Evolutionary conservation across 1,140 invertebrate species (phyloP), one percentile per base, ranked within the genome.

Genomic region (Achatina immaculata): DNA sequence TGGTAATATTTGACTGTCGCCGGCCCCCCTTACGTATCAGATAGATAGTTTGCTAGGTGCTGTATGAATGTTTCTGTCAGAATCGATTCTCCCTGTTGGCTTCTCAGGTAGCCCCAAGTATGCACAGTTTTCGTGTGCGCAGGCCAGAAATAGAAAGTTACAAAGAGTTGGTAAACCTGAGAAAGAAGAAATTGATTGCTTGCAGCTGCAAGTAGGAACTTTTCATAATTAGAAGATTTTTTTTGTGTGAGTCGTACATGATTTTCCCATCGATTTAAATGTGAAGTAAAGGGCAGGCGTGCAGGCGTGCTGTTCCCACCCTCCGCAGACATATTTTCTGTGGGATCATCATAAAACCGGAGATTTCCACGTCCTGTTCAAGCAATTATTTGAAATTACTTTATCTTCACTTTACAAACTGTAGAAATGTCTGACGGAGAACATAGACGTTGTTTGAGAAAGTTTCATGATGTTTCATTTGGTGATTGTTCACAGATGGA

Each of bases 401-500:
- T n/a, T n/a, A n/a, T n/a, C n/a, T n/a, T n/a, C n/a, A n/a, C n/a
- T n/a, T n/a, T n/a, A n/a, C n/a, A n/a, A n/a, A n/a, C n/a, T n/a
- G n/a, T n/a, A n/a, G n/a, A n/a, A n/a, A n/a, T n/a, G n/a, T n/a
- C n/a, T n/a, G n/a, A n/a, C n/a, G n/a, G n/a, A n/a, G n/a, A n/a
- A n/a, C n/a, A n/a, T n/a, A n/a, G n/a, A n/a, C n/a, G n/a, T n/a
- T n/a, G n/a, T n/a, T n/a, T n/a, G n/a, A n/a, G n/a, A n/a, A n/a
- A n/a, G n/a, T n/a, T n/a, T n/a, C n/a, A n/a, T n/a, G n/a, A n/a
- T n/a, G n/a, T n/a, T n/a, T n/a, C n/a, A n/a, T n/a, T n/a, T n/a
- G n/a, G n/a, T n/a, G 19, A 62, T 62, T 31, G 16, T 62, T 62
- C 31, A 34, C 58, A 98, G 96, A 98, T 98, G 96, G 97, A 98